phyloP scores from a whole-genome alignment of 2,888 invertebrate species.

The Ormyrus pomaceus region DNA sequence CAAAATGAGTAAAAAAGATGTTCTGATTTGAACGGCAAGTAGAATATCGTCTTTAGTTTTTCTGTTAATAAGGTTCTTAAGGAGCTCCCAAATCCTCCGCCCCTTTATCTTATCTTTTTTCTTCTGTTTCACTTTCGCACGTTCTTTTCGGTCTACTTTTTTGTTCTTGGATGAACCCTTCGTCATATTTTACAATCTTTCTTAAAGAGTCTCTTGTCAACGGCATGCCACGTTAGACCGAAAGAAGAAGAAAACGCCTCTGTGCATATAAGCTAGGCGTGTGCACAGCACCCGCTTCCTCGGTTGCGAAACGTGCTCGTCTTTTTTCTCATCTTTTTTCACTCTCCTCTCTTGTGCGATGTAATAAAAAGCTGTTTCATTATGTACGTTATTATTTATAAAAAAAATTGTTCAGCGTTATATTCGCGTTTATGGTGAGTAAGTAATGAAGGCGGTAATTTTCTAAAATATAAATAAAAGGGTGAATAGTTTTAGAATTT shows the following conservation, averaged over 20 bases:
- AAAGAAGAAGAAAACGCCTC: constrained; percentile 1
- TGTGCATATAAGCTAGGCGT: neutral
- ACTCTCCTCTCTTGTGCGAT: no score
- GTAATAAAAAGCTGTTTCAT: no score
- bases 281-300: neutral
- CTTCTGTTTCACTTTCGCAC: constrained; percentile 25
- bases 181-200: constrained; percentile 41
- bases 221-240: neutral
- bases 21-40: neutral
- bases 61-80: constrained; percentile 46
- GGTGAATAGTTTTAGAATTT: no score
- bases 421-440: no score
- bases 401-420: no score
- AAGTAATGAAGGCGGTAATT: no score
- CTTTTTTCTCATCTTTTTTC: neutral
- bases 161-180: neutral
- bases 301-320: neutral
- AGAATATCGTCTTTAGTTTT: constrained; percentile 18
- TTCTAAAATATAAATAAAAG: no score
- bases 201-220: constrained; percentile 40
- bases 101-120: constrained; percentile 18
- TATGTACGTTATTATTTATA: no score
- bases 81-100: neutral
- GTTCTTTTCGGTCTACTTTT: constrained; percentile 8
- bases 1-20: no score